Conservation (phyloP, 2,113 vertebrate species). For the Pachycephala philippinensis region DNA sequence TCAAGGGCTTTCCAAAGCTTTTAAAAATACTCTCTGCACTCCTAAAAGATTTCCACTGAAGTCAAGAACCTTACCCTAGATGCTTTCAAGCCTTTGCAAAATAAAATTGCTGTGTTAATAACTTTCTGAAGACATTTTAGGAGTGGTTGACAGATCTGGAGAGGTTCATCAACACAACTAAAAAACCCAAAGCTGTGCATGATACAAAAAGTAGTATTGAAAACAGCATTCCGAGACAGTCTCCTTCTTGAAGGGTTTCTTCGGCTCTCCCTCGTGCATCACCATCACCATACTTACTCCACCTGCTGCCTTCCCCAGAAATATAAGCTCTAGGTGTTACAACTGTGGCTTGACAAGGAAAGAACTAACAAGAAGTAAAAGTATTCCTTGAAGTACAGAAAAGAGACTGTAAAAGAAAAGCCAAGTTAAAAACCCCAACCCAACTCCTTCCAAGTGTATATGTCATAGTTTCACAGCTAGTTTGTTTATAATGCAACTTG, state of each 20-base stretch:
- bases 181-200: background rate
- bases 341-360: background rate
- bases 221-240: background rate
- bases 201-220: background rate
- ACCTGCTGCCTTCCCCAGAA: background rate
- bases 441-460: background rate
- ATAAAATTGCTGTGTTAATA: background rate
- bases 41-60: background rate
- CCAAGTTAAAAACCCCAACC: background rate
- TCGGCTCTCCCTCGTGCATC: background rate
- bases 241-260: background rate
- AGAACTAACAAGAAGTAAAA: background rate
- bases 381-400: background rate
- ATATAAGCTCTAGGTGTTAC: background rate
- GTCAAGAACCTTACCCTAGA: background rate
- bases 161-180: background rate
- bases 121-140: background rate
- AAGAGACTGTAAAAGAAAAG: background rate
- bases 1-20: background rate
- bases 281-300: slow-evolving; percentile 11
- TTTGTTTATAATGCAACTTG: background rate
- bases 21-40: background rate
- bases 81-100: background rate
- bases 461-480: background rate
- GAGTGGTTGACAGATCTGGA: background rate